Conservation (phyloP, 2,888 invertebrate species). For the Aplocera efformata region DNA sequence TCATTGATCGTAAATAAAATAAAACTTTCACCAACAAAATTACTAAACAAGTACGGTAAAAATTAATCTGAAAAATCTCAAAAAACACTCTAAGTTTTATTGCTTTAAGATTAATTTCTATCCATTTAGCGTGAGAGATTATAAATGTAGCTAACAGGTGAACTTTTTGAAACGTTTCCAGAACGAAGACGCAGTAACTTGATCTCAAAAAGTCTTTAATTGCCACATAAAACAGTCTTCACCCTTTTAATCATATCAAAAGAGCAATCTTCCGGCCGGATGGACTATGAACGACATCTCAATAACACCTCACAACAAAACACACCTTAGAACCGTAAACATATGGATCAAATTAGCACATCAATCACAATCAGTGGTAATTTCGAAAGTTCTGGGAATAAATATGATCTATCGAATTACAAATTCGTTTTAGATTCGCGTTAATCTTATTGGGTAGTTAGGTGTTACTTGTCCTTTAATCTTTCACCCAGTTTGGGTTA, state of each 20-base stretch:
- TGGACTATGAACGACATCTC: constrained; percentile 52
- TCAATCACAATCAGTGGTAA: constrained; percentile 37
- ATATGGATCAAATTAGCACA: constrained; percentile 43
- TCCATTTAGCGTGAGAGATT: no score
- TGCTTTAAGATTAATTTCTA: no score
- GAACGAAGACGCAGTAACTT: constrained; percentile 48
- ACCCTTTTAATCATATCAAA: constrained; percentile 79
- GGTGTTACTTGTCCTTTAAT: constrained; percentile 51
- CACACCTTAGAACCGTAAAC: constrained; percentile 30
- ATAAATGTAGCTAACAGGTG: not conserved
- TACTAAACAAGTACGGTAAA: no score
- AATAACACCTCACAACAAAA: constrained; percentile 29
- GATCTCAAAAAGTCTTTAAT: constrained; percentile 68
- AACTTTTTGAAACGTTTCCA: constrained; percentile 10
- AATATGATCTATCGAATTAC: constrained; percentile 58
- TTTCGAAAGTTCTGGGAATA: constrained; percentile 66
- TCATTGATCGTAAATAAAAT: no score
- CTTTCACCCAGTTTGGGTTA: constrained; percentile 30
- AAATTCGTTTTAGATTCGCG: constrained; percentile 74
- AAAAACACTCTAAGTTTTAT: no score
- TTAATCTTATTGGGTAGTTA: constrained; percentile 66
- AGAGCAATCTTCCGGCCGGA: constrained; percentile 76
- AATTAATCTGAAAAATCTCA: no score
- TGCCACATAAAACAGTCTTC: constrained; percentile 76
- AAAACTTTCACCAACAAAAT: no score